Percentiles rank a stretch among this genome's conserved stretches.
Conservation (phyloP, 2,113 vertebrate species). For the Tychaedon coryphoeus region DNA sequence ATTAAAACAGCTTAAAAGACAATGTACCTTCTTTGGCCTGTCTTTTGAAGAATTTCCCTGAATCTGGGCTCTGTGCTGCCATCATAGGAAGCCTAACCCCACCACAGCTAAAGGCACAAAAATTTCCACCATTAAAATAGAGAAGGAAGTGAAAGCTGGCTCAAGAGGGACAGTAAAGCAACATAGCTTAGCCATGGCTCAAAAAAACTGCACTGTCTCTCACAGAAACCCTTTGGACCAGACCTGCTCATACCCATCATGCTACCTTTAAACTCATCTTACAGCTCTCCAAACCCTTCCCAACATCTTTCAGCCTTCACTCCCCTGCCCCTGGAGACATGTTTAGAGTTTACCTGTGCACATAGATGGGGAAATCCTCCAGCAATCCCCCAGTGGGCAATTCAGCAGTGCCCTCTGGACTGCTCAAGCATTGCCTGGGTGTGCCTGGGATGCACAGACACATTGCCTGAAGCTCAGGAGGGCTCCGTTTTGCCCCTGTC, state of each 20-base stretch:
- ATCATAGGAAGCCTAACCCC: neutral
- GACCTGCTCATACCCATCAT: neutral
- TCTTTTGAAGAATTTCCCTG: neutral
- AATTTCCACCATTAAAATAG: neutral
- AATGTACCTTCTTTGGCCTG: neutral
- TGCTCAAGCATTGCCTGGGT: neutral
- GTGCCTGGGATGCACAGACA: neutral
- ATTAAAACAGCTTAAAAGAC: neutral
- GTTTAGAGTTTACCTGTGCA: neutral
- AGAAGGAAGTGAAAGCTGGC: neutral
- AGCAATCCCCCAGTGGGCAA: rapidly evolving
- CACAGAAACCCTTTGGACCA: neutral
- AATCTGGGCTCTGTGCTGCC: neutral
- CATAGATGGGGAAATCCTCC: rapidly evolving
- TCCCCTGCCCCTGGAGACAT: neutral
- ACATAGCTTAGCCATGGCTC: neutral
- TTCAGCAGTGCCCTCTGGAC: neutral
- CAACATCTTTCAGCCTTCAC: neutral
- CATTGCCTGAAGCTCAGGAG: neutral
- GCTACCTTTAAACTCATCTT: neutral
- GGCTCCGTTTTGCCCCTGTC: neutral
- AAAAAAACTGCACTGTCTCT: neutral
- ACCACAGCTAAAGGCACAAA: neutral
- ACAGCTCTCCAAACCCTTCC: neutral
- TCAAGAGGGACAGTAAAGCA: neutral